Conservation (phyloP, 2,888 invertebrate genomes). For the Brenthis daphne region DNA sequence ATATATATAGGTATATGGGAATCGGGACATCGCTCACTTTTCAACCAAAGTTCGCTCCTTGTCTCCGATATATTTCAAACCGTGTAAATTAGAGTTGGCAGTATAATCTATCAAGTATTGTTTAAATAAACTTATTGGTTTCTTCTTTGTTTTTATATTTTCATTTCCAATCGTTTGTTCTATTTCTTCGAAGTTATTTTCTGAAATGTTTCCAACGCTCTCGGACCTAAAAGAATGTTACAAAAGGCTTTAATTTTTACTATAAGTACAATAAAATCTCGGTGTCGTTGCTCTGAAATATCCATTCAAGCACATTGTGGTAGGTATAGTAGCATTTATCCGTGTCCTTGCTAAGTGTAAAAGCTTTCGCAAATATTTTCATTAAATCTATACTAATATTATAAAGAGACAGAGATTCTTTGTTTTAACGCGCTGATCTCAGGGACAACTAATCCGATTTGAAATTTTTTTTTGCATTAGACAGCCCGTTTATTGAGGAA, state of each 20-base stretch:
- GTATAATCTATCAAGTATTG: constrained; percentile 83
- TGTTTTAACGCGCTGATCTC: too few species aligned
- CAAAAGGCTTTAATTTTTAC: background rate
- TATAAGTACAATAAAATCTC: background rate
- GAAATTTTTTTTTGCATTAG: too few species aligned
- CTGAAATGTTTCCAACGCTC: constrained; percentile 41
- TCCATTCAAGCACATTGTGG: background rate
- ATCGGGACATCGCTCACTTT: constrained; percentile 63
- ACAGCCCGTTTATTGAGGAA: too few species aligned
- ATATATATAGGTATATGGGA: background rate
- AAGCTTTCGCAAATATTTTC: too few species aligned
- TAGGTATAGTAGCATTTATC: background rate
- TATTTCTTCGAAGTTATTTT: constrained; percentile 37
- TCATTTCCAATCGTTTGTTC: constrained; percentile 21
- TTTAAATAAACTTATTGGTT: constrained; percentile 47
- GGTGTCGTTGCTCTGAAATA: background rate
- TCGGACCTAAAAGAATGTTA: constrained; percentile 38
- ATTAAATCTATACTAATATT: too few species aligned
- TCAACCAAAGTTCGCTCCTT: constrained; percentile 80
- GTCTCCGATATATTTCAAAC: constrained; percentile 84
- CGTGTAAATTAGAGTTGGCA: constrained; percentile 84
- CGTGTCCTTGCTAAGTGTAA: too few species aligned
- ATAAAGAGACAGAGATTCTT: too few species aligned
- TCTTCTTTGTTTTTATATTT: constrained; percentile 36
- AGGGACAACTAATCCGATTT: too few species aligned